Base-by-base conservation (phyloP, 1,140 invertebrate genomes). In the Lerema accius region DNA sequence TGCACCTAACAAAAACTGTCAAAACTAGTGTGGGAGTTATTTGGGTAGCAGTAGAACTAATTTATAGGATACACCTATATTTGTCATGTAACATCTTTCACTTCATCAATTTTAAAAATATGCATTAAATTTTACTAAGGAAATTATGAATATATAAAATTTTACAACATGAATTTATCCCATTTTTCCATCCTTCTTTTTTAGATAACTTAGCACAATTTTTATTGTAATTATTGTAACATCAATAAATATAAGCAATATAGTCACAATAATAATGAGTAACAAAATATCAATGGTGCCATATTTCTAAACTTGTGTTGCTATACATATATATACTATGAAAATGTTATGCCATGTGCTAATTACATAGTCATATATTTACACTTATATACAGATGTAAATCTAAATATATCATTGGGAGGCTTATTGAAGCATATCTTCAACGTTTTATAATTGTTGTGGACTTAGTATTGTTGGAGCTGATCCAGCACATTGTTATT, bases 371-470 rank as follows among this genome's bases (percentile, higher is more conserved):
- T 23, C 7, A 39, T 26, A 53, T 53, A 53, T 40, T 53, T 53
- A 53, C 23, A 53, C 19, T 23, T 5, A 17, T 40, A 23, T 5
- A 23, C 19, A 53, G 50, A 39, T 53, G 10, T 40, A 53, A 53
- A 40, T 53, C 10, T 13, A 13, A 48, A 48, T 26, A 19, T 40
- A 53, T 53, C 17, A 39, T 40, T 23, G 6, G 2, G 35, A 53
- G 35, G 50, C 15, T 53, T 43, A 53, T 17, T 40, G 50, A 53
- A 35, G 50, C 50, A 53, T 53, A 53, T 53, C 50, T 51, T 32
- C 19, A 53, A 19, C 19, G 37, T 53, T 53, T 53, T 40, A 53
- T 51, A 53, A 53, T 53, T 53, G 50, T 53, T 53, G 17, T 53
- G 16, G n/a, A 53, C 50, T 53, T 51, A 35, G 19, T 39, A 40